Base-by-base conservation (phyloP, 2,797 vertebrate genomes). In the Amphiprion clarkii region DNA sequence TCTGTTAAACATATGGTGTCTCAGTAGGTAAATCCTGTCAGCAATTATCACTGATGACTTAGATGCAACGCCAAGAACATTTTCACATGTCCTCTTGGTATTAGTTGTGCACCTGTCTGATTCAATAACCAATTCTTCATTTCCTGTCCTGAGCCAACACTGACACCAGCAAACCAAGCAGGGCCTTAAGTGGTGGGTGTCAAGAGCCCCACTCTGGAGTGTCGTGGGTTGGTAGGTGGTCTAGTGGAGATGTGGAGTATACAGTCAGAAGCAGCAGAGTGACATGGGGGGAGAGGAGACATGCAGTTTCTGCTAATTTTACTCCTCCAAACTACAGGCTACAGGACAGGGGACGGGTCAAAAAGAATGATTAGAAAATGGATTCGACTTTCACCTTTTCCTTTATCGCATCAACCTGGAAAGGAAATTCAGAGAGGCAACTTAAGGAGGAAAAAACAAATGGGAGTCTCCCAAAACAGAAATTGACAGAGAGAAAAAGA, bases 391-490 rank as follows among this genome's bases (percentile, higher is more conserved):
- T 99, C 98, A 99, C 98, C 98, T 99, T 99, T 99, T 99, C 98
- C 97, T 99, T 99, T 98, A 99, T 98, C 96, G 97, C 97, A 99
- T 99, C 98, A 98, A 99, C 98, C 98, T 99, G 98, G 96, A 95
- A 96, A 93, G 94, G 92, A 96, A 95, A 95, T 96, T 95, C 94
- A 96, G 94, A 96, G 92, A 95, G 87, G 95, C 94, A 99, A 98
- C 98, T 99, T 99, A 98, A 93, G 96, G 96, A 97, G 89, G 93
- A 90, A 94, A 93, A 92, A 93, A 85, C 87, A 83, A 93, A 94
- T 70, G 79, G 72, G 92, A 97, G 84, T 93, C 87, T 96, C 94
- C 95, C 81, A 81, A 87, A 97, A 96, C 94, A 97, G 95, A 94
- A 92, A 96, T 92, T 91, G 95, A 92, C 86, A 96, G 93, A 94